A percentile compares a stretch with the other conserved stretches of the same genome.
Conservation (phyloP, 2,888 invertebrate species). For the Sphaerophoria rueppellii region DNA sequence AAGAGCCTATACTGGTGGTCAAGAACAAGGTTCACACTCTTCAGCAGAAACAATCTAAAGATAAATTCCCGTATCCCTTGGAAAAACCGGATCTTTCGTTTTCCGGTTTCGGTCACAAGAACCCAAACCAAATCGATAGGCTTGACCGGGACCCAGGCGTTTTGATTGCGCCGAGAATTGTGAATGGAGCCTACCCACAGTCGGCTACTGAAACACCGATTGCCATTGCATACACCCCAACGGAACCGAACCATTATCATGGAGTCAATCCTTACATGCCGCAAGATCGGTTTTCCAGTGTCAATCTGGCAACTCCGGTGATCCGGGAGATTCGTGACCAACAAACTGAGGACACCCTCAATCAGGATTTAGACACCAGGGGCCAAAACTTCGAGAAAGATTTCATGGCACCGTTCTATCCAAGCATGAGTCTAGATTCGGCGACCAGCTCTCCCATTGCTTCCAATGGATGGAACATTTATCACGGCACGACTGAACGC, state of each 20-base stretch:
- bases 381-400: constrained; percentile 82
- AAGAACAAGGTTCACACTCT: constrained; percentile 80
- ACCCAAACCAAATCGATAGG: constrained; percentile 79
- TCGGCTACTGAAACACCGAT: constrained; percentile 84
- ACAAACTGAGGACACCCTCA: constrained; percentile 78
- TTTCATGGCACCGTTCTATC: constrained; percentile 88
- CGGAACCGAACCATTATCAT: constrained; percentile 81
- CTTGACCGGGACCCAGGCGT: constrained; percentile 80
- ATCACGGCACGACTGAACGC: constrained; percentile 79
- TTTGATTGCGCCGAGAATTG: constrained; percentile 82
- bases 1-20: constrained; percentile 82
- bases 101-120: constrained; percentile 76
- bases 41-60: constrained; percentile 81
- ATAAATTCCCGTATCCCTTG: constrained; percentile 86
- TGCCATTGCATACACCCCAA: constrained; percentile 86
- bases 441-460: constrained; percentile 81
- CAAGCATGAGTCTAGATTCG: constrained; percentile 85
- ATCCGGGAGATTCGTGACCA: constrained; percentile 83
- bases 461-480: constrained; percentile 85
- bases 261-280: constrained; percentile 66
- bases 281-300: constrained; percentile 81
- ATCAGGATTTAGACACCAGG: constrained; percentile 79
- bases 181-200: constrained; percentile 79
- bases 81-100: constrained; percentile 84
- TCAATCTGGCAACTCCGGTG: constrained; percentile 83